phyloP scores from a whole-genome alignment of 2,797 vertebrate genomes.

The Neosilurus hyrtlii region DNA sequence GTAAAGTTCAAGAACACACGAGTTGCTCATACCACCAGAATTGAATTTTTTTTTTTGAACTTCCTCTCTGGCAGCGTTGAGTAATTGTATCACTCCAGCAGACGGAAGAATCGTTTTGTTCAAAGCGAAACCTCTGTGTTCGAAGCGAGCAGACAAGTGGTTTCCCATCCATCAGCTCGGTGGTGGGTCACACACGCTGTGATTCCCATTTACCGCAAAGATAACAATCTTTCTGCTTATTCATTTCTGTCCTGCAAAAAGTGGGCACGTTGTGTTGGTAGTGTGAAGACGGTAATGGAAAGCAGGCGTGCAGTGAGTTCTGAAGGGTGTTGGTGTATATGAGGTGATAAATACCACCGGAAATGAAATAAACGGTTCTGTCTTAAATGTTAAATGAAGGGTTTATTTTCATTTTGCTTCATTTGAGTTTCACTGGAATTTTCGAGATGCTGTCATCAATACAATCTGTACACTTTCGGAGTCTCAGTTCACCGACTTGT shows the following conservation, averaged over 20 bases:
- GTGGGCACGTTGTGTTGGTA: not conserved
- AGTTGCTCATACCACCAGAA: not conserved
- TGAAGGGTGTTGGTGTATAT: not conserved
- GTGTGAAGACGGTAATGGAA: not conserved
- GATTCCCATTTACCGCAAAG: not conserved
- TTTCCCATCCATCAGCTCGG: not conserved
- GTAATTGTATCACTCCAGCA: constrained; percentile 6
- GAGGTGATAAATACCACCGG: not conserved
- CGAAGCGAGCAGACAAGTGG: not conserved
- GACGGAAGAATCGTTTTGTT: not conserved
- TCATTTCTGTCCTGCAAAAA: not conserved
- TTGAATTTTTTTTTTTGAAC: constrained; percentile 9
- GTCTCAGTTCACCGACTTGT: too few species aligned
- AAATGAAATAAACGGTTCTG: not conserved
- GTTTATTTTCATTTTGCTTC: too few species aligned
- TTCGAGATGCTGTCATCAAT: too few species aligned
- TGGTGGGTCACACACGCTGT: not conserved
- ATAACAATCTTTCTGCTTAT: not conserved
- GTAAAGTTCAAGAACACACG: constrained; percentile 70
- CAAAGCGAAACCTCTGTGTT: not conserved
- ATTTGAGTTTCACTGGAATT: too few species aligned
- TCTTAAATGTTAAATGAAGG: too few species aligned
- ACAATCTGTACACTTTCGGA: too few species aligned
- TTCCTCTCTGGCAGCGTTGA: constrained; percentile 23
- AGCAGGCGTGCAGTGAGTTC: not conserved